Evolutionary conservation across 2,797 vertebrate genomes (phyloP), one percentile per base, ranked within the genome.

Genomic region (Arctocebus calabarensis): DNA sequence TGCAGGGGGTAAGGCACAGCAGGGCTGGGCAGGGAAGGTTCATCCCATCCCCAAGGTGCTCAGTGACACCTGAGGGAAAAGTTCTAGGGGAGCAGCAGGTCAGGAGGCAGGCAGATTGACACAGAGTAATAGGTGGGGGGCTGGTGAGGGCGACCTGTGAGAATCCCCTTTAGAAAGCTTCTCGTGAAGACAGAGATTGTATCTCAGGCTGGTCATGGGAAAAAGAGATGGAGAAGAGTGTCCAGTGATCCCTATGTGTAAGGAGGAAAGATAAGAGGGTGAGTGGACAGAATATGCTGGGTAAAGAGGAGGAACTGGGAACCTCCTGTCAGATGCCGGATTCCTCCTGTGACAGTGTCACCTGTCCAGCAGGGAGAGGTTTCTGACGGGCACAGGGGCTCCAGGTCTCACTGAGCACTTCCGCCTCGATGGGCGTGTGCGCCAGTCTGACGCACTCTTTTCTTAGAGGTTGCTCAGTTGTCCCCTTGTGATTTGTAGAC

Each of bases 331-430:
- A 23, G 9, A 70, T 66, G n/a, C n/a, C 19, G 52, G 48, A 34
- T 64, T 77, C 37, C 78, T 92, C 77, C 68, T 79, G 9, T 77
- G 37, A 84, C 66, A 83, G 23, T 91, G 77, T n/a, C 43, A 77
- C 17, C 52, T n/a, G 37, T 29, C 55, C 61, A 25, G 52, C 17
- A 22, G 23, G n/a, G 40, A 86, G n/a, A 77, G 13, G 32, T 55
- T 14, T 90, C 25, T 70, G 90, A 48, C 22, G 8, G 23, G 52
- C 0, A 74, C 52, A 85, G 12, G 3, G 66, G 55, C 55, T 75
- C 20, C 17, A 62, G 45, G 45, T 82, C 20, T 45, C 64, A 57
- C 3, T 59, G 34, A 90, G 73, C 62, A 48, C 6, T 66, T 25
- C 32, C 59, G 74, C 25, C 37, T 79, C 29, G 11, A 52, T 12